Evolutionary conservation across 2,888 invertebrate species (phyloP).

Genomic region (Luperina nickerlii): DNA sequence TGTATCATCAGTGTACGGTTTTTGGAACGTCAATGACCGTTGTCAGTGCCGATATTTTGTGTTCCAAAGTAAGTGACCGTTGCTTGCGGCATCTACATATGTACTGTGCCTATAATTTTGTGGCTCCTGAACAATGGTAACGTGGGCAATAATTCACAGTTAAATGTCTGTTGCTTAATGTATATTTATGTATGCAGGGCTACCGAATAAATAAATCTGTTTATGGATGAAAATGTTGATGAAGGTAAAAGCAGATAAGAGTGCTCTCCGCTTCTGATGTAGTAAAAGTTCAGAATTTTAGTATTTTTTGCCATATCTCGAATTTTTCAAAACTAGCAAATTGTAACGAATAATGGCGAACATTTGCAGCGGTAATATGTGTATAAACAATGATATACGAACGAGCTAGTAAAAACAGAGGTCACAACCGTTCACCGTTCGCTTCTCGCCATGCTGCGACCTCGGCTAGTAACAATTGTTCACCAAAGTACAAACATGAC

Average conservation of each 20-base stretch:
- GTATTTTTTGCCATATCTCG: neutral
- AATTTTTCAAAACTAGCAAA: neutral
- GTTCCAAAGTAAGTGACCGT: slow-evolving; percentile 48
- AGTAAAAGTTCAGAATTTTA: neutral
- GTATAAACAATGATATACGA: slow-evolving; percentile 39
- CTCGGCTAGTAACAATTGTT: slow-evolving; percentile 63
- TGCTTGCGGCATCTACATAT: slow-evolving; percentile 49
- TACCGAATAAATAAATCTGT: slow-evolving; percentile 14
- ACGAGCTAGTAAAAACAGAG: slow-evolving; percentile 51
- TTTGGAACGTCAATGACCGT: slow-evolving; percentile 61
- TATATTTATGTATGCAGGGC: slow-evolving; percentile 11
- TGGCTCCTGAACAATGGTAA: slow-evolving; percentile 43
- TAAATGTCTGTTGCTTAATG: slow-evolving; percentile 19
- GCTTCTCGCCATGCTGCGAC: slow-evolving; percentile 49
- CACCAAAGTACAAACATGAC: slow-evolving; percentile 51
- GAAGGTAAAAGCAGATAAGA: neutral
- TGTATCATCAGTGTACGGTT: slow-evolving; percentile 33
- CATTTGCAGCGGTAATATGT: neutral
- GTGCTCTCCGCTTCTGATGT: neutral
- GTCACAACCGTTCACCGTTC: slow-evolving; percentile 61
- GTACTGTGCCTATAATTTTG: slow-evolving; percentile 50
- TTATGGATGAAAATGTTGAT: neutral
- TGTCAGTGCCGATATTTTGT: slow-evolving; percentile 41
- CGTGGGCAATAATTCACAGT: slow-evolving; percentile 28
- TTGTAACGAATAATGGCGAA: neutral